A percentile compares a stretch with the other conserved stretches of the same genome.
phyloP scores from a whole-genome alignment of 2,888 invertebrate genomes.

The Hylaea fasciaria region DNA sequence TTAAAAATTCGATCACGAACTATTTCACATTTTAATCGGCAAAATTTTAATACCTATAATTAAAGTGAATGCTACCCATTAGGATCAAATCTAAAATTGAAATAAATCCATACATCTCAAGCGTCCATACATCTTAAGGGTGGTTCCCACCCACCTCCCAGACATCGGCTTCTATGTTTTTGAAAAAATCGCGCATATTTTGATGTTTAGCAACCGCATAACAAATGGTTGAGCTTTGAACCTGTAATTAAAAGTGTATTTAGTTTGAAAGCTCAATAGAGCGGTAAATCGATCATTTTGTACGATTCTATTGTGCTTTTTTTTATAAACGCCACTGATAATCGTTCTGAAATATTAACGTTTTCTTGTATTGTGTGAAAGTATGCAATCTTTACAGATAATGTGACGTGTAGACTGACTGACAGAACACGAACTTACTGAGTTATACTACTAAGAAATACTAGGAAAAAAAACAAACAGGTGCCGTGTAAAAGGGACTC shows the following conservation, averaged over 20 bases:
- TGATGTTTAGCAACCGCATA: conserved; percentile 77
- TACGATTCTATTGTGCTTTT: conserved; percentile 49
- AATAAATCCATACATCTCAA: conserved; percentile 62
- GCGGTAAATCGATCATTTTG: conserved; percentile 70
- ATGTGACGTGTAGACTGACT: background rate
- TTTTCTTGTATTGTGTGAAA: background rate
- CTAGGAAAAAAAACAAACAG: too few species aligned
- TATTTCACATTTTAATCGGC: conserved; percentile 57
- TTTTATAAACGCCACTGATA: conserved; percentile 28
- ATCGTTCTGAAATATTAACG: conserved; percentile 20
- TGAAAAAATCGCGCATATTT: conserved; percentile 66
- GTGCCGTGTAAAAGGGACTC: too few species aligned
- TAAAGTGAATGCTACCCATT: conserved; percentile 63
- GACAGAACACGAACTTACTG: background rate
- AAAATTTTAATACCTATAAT: conserved; percentile 65
- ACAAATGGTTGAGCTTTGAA: conserved; percentile 61
- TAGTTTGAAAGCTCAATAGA: conserved; percentile 66
- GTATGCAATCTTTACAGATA: background rate
- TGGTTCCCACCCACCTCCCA: conserved; percentile 61
- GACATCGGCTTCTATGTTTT: conserved; percentile 39
- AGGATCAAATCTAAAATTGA: conserved; percentile 63
- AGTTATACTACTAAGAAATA: too few species aligned
- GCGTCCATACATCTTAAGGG: conserved; percentile 54
- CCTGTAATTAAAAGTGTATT: conserved; percentile 77
- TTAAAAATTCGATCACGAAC: conserved; percentile 30